phyloP scores from a whole-genome alignment of 1,140 invertebrate genomes.

The Ruditapes philippinarum region DNA sequence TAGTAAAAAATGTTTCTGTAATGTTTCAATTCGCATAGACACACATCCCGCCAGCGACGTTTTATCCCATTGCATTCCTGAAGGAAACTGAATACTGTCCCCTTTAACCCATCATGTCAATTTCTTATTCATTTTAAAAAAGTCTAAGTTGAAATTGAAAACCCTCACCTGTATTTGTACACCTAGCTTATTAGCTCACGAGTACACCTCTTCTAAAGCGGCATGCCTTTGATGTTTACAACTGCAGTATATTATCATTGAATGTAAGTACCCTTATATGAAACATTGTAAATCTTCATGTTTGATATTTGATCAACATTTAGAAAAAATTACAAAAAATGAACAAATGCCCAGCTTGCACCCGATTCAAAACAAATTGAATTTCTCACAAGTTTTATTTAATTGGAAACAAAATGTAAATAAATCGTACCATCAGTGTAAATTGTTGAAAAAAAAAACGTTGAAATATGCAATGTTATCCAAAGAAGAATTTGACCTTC shows the following conservation, averaged over 20 bases:
- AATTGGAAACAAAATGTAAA: conserved; percentile 8
- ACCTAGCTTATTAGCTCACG: background rate
- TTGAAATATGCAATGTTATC: no score
- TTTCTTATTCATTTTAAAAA: no score
- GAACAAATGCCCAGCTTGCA: conserved; percentile 2
- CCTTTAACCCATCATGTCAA: no score
- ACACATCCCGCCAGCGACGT: no score
- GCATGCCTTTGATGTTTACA: conserved; percentile 10
- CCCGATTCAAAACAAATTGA: background rate
- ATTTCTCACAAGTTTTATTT: conserved; percentile 6
- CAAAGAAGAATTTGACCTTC: no score
- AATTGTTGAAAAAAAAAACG: no score
- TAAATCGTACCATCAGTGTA: background rate
- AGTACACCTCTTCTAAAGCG: background rate
- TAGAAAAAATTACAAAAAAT: conserved; percentile 12
- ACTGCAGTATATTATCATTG: background rate
- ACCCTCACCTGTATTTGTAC: background rate
- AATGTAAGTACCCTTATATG: background rate
- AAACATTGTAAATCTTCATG: conserved; percentile 23
- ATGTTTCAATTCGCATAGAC: no score
- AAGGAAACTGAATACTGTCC: no score
- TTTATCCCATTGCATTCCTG: no score
- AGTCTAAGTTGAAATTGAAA: background rate
- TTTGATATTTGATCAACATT: conserved; percentile 4
- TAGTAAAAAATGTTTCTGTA: no score